Percentiles rank a stretch among this genome's conserved stretches.
Conservation (phyloP, 2,113 vertebrate genomes). For the Desmodus rotundus region DNA sequence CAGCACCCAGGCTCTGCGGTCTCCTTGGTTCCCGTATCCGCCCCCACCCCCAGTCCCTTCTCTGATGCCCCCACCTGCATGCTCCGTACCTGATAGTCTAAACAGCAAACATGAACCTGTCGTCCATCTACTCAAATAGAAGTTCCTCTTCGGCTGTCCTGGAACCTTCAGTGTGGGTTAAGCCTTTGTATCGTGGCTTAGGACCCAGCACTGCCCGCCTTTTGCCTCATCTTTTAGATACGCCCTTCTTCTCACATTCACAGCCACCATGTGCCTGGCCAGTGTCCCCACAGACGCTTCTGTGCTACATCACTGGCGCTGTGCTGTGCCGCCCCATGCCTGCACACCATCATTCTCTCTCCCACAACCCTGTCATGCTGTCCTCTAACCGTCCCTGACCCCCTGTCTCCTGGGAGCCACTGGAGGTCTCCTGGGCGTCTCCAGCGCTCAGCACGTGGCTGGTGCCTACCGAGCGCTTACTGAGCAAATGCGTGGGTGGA, state of each 20-base stretch:
- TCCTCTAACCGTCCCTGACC: not conserved
- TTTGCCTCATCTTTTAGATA: not conserved
- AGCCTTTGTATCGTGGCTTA: not conserved
- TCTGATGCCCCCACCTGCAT: accelerated
- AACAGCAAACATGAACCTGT: accelerated
- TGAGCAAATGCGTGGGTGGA: not conserved
- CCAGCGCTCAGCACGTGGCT: not conserved
- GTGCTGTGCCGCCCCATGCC: accelerated
- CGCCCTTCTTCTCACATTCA: not conserved
- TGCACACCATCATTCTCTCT: accelerated
- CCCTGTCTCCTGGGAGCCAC: not conserved
- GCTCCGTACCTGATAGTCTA: not conserved
- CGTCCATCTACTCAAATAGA: not conserved
- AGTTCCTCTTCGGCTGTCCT: not conserved
- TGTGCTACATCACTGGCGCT: accelerated
- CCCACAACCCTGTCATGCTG: accelerated
- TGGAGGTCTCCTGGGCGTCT: not conserved
- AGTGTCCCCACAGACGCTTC: accelerated
- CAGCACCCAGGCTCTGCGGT: not conserved
- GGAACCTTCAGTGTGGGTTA: not conserved
- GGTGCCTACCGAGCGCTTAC: too few relatives aligned
- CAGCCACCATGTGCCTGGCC: accelerated
- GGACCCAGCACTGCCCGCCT: not conserved
- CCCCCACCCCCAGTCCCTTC: not conserved
- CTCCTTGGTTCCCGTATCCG: not conserved